These are phyloP conservation scores for Galerucella calmariensis DNA, from an alignment of 2,888 invertebrate genomes.

Conservation along the genomic window DNA sequence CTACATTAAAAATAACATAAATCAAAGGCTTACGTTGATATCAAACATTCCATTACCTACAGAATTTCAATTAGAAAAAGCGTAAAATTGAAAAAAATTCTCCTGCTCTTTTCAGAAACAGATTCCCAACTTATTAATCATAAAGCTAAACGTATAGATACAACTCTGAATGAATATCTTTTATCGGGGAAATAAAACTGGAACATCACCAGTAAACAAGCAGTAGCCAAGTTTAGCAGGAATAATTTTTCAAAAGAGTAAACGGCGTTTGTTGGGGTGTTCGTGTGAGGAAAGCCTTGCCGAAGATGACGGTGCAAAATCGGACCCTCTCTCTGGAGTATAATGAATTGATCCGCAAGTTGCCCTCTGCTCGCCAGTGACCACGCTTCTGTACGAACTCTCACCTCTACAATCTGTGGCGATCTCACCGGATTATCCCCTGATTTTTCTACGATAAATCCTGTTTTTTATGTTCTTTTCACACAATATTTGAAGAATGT, in stretches of 20 bases:
- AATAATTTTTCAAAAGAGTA: conserved; percentile 53
- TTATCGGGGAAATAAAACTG: conserved; percentile 38
- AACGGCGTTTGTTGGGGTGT: conserved; percentile 49
- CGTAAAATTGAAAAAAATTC: conserved; percentile 22
- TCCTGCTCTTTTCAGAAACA: conserved; percentile 27
- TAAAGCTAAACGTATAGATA: conserved; percentile 29
- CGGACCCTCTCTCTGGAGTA: conserved; percentile 61
- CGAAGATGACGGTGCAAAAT: conserved; percentile 62
- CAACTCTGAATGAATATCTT: conserved; percentile 40
- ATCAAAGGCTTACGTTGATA: conserved; percentile 7
- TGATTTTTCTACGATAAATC: conserved; percentile 44
- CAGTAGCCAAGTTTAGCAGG: conserved; percentile 36
- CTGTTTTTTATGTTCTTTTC: conserved; percentile 42
- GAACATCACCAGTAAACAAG: conserved; percentile 25
- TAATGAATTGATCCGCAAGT: conserved; percentile 65
- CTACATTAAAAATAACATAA: conserved; percentile 14
- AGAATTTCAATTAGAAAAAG: conserved; percentile 24
- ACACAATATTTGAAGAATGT: not conserved
- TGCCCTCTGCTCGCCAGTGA: conserved; percentile 57
- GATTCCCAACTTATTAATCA: conserved; percentile 32
- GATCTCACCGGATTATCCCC: conserved; percentile 44
- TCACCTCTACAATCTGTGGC: conserved; percentile 54
- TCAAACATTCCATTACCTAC: conserved; percentile 20
- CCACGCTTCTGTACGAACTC: conserved; percentile 56
- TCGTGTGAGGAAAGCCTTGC: conserved; percentile 48